Evolutionary conservation across 2,113 vertebrate genomes (phyloP).

Genomic region (Rhadina sibilatrix): DNA sequence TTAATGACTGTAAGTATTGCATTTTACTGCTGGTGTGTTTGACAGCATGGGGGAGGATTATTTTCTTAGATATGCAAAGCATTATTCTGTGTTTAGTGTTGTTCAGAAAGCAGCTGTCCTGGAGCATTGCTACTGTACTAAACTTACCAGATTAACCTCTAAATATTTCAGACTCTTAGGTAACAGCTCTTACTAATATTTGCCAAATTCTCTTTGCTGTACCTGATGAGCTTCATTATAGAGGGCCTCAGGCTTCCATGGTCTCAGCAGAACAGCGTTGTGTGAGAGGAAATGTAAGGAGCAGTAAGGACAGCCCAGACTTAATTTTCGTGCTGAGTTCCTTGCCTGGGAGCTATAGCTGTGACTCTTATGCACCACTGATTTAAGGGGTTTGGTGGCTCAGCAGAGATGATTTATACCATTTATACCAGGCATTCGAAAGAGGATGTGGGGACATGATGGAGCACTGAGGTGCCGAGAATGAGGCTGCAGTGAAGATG

Average conservation of each 20-base stretch:
- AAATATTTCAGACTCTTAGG: conserved; percentile 16
- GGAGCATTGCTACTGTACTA: background rate
- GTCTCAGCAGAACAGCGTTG: background rate
- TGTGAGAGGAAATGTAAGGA: background rate
- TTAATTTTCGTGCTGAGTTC: background rate
- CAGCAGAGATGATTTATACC: background rate
- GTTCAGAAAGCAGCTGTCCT: background rate
- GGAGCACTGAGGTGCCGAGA: background rate
- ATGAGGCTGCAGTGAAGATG: background rate
- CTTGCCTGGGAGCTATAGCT: background rate
- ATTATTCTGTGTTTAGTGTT: background rate
- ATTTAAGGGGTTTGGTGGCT: background rate
- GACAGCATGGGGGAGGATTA: background rate
- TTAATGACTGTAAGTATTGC: background rate
- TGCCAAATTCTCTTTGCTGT: background rate
- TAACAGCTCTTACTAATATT: background rate
- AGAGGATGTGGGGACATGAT: background rate
- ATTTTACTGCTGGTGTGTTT: background rate
- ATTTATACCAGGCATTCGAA: background rate
- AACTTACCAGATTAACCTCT: background rate
- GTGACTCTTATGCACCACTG: background rate
- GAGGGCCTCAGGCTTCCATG: background rate
- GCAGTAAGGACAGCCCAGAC: background rate
- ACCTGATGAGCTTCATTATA: background rate
- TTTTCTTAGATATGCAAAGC: background rate